A percentile compares a stretch with the other conserved stretches of the same genome.
These are phyloP conservation scores for Rhincodon typus DNA, from an alignment of 2,797 vertebrate species.

Conservation along the genomic window DNA sequence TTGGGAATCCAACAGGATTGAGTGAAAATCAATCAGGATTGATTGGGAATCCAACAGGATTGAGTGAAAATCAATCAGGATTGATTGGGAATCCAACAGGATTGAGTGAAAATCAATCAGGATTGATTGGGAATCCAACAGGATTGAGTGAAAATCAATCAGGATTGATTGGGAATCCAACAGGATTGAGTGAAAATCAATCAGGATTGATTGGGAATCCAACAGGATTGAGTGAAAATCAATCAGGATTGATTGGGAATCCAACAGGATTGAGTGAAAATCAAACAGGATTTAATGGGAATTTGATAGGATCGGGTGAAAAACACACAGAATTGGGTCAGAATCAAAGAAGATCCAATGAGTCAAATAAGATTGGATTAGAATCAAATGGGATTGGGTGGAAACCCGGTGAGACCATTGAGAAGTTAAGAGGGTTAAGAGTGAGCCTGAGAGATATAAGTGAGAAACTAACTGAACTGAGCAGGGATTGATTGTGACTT, in stretches of 20 bases:
- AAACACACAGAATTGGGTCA: neutral
- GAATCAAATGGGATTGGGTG: neutral
- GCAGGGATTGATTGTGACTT: neutral
- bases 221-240: neutral
- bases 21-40: neutral
- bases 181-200: neutral
- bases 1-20: neutral
- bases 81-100: neutral
- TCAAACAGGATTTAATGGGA: neutral
- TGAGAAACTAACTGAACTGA: neutral
- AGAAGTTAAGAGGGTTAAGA: neutral
- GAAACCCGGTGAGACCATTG: no score
- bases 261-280: neutral
- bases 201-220: no score
- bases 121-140: neutral
- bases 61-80: neutral
- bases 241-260: neutral
- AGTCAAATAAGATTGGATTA: neutral
- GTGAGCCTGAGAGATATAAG: neutral
- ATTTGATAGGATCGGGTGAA: neutral
- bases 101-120: neutral
- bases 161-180: neutral
- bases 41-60: neutral
- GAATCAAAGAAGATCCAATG: no score
- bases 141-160: neutral